These are phyloP conservation scores for Microtus ochrogaster DNA, from an alignment of 2,113 vertebrate species.

Conservation along the genomic window DNA sequence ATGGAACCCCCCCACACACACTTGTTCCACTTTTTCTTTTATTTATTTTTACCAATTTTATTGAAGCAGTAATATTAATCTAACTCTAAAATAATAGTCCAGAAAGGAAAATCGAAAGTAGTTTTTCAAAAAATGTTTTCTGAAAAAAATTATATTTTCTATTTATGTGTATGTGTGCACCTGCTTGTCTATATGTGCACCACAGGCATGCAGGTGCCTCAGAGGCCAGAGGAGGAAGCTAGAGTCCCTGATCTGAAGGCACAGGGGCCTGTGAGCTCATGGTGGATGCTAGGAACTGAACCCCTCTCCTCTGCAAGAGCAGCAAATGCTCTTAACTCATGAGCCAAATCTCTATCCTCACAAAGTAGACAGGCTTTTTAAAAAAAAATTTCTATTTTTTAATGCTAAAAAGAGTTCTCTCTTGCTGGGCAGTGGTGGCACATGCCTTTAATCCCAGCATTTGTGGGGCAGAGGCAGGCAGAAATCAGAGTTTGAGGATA, in stretches of 20 bases:
- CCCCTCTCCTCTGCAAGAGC: background rate
- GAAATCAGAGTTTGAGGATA: background rate
- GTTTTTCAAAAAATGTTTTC: background rate
- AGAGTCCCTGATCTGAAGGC: background rate
- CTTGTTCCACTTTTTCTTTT: background rate
- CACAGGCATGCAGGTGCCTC: background rate
- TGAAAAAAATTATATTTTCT: background rate
- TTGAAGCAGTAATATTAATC: conserved; percentile 18
- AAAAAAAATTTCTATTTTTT: background rate
- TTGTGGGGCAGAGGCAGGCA: background rate
- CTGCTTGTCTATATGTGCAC: background rate
- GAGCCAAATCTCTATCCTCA: background rate
- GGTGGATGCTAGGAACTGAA: background rate
- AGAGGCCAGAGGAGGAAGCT: background rate
- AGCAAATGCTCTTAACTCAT: no score
- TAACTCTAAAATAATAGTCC: conserved; percentile 24
- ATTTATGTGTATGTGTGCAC: background rate
- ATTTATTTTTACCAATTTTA: background rate
- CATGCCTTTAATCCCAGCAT: background rate
- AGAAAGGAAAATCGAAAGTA: background rate
- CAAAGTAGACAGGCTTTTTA: background rate
- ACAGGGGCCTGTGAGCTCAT: background rate
- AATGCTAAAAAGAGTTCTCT: conserved; percentile 27
- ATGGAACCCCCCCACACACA: background rate
- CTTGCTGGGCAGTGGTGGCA: background rate